Conservation (phyloP, 2,113 vertebrate species). For the Heptranchias perlo region DNA sequence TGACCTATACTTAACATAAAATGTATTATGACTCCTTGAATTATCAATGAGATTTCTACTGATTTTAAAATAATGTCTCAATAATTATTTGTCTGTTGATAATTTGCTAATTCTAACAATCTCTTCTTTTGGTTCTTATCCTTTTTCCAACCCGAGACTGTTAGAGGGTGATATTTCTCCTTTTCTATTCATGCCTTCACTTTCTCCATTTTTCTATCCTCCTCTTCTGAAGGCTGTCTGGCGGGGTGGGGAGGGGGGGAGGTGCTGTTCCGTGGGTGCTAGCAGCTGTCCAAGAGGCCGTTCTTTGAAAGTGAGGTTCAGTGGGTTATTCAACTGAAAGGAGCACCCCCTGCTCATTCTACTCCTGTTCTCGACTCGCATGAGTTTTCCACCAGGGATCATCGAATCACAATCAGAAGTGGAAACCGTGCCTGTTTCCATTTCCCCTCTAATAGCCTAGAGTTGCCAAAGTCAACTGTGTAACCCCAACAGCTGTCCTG, state of each 20-base stretch:
- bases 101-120: neutral
- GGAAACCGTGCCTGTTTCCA: neutral
- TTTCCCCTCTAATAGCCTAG: neutral
- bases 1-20: neutral
- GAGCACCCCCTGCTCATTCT: neutral
- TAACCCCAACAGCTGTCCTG: neutral
- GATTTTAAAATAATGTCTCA: neutral
- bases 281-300: neutral
- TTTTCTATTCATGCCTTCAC: neutral
- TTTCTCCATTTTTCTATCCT: neutral
- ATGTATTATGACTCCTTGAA: neutral
- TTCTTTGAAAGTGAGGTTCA: neutral
- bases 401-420: neutral
- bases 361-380: neutral
- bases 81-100: neutral
- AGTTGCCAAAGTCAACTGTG: neutral
- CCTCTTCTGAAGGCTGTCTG: neutral
- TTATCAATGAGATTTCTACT: neutral
- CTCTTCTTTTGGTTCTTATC: neutral
- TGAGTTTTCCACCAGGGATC: neutral
- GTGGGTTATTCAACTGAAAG: neutral
- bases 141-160: neutral
- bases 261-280: neutral
- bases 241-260: neutral
- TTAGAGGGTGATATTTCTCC: neutral